phyloP scores from a whole-genome alignment of 2,113 vertebrate species.

The Spheniscus mendiculus region DNA sequence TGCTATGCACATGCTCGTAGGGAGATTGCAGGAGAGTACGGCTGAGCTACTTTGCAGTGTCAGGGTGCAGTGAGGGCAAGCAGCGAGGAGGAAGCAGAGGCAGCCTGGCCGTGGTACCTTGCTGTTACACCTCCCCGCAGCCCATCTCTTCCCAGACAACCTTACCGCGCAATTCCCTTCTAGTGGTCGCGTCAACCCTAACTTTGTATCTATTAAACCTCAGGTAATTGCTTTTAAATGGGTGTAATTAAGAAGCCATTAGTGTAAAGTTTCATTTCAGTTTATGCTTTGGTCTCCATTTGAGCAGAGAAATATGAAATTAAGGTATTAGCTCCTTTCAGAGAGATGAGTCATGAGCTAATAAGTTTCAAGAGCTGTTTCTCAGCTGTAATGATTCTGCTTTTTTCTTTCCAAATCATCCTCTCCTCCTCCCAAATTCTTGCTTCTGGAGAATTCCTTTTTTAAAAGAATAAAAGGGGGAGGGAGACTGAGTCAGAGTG shows the following conservation, averaged over 20 bases:
- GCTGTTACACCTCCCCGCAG: neutral
- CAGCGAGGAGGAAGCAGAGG: neutral
- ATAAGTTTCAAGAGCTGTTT: constrained; percentile 75
- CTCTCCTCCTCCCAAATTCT: constrained; percentile 49
- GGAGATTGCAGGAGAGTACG: fast-evolving
- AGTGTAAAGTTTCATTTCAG: constrained; percentile 80
- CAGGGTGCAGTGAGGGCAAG: neutral
- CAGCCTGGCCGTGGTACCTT: neutral
- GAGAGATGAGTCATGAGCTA: constrained; percentile 76
- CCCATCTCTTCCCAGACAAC: constrained; percentile 48
- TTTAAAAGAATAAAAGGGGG: neutral
- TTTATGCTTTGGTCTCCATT: constrained; percentile 81
- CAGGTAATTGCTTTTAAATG: constrained; percentile 85
- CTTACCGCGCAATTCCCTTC: constrained; percentile 57
- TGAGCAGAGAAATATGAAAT: constrained; percentile 83
- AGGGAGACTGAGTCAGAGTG: neutral
- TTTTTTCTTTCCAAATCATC: constrained; percentile 60
- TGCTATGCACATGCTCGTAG: fast-evolving
- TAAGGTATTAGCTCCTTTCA: constrained; percentile 79
- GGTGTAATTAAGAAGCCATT: constrained; percentile 85
- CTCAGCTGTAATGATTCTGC: constrained; percentile 67
- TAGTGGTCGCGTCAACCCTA: constrained; percentile 70
- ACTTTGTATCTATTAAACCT: constrained; percentile 78
- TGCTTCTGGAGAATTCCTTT: constrained; percentile 46
- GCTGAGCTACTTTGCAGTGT: neutral